A percentile compares a stretch with the other conserved stretches of the same genome.
phyloP scores from a whole-genome alignment of 1,140 invertebrate species.

The Zaprionus ornatus region DNA sequence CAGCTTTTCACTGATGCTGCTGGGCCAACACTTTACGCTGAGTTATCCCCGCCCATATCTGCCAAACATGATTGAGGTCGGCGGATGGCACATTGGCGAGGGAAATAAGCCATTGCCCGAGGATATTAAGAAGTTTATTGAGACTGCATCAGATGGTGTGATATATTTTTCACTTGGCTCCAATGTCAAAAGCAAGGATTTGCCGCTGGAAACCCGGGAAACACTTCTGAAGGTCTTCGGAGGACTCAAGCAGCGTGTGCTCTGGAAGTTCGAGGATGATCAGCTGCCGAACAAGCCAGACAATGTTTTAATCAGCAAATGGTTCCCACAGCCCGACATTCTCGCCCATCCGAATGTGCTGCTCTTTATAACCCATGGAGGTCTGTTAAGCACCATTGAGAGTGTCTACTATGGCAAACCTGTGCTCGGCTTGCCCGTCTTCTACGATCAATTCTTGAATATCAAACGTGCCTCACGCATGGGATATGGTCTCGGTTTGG shows the following conservation, averaged over 20 bases:
- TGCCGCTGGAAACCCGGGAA: slow-evolving; percentile 84
- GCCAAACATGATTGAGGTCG: slow-evolving; percentile 86
- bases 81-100: slow-evolving; percentile 85
- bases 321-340: slow-evolving; percentile 90
- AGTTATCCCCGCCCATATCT: slow-evolving; percentile 84
- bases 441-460: slow-evolving; percentile 87
- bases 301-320: slow-evolving; percentile 87
- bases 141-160: slow-evolving; percentile 85
- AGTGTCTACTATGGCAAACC: slow-evolving; percentile 89
- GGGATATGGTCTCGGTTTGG: slow-evolving; percentile 84
- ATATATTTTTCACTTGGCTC: slow-evolving; percentile 88
- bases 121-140: slow-evolving; percentile 85
- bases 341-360: slow-evolving; percentile 88
- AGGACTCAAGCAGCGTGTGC: slow-evolving; percentile 86
- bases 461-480: slow-evolving; percentile 82
- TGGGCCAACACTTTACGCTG: slow-evolving; percentile 86
- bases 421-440: slow-evolving; percentile 88
- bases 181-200: slow-evolving; percentile 85
- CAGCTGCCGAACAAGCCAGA: slow-evolving; percentile 84
- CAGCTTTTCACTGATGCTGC: slow-evolving; percentile 84
- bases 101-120: slow-evolving; percentile 77
- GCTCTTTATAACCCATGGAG: slow-evolving; percentile 89
- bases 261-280: slow-evolving; percentile 89
- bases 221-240: slow-evolving; percentile 85
- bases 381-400: slow-evolving; percentile 88